A percentile compares a stretch with the other conserved stretches of the same genome.
Evolutionary conservation across 2,797 vertebrate species (phyloP).

Genomic region (Hypotaenidia okinawae): DNA sequence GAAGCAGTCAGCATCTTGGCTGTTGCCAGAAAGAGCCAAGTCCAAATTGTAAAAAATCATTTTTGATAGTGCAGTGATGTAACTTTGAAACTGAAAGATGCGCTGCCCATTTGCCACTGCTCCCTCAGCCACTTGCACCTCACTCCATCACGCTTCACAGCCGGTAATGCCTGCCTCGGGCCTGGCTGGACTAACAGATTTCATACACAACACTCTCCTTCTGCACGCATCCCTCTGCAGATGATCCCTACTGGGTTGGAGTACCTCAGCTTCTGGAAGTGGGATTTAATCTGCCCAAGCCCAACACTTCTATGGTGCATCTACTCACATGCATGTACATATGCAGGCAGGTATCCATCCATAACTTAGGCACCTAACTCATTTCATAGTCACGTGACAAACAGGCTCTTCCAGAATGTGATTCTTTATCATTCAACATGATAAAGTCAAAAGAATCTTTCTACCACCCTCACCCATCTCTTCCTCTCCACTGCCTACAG

Average conservation of each 20-base stretch:
- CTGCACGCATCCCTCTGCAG: background rate
- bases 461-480: background rate
- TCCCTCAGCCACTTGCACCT: background rate
- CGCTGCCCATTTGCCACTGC: background rate
- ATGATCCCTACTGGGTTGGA: background rate
- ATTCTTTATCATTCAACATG: background rate
- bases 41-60: background rate
- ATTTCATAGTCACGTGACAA: background rate
- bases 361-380: background rate
- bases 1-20: background rate
- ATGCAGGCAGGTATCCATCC: accelerated
- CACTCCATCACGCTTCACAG: background rate
- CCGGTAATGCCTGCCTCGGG: background rate
- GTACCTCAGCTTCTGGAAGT: background rate
- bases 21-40: background rate
- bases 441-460: background rate
- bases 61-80: background rate
- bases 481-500: background rate
- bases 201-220: background rate
- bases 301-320: background rate
- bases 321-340: background rate
- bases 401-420: background rate
- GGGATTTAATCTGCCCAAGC: background rate
- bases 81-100: background rate
- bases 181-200: background rate